phyloP scores from a whole-genome alignment of 2,888 invertebrate species.

The Bombylius major region DNA sequence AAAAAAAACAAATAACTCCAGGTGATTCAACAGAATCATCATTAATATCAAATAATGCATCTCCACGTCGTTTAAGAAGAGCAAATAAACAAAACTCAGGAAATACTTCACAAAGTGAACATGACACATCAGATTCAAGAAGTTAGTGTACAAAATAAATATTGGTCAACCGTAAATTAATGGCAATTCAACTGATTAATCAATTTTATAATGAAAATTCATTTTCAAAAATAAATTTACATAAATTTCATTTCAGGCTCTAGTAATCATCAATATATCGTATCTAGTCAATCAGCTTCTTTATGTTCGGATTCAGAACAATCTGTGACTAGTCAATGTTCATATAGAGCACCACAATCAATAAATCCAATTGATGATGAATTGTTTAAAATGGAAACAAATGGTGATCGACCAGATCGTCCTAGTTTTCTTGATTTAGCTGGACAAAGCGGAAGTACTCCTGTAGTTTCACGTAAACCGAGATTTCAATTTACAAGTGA shows the following conservation, averaged over 20 bases:
- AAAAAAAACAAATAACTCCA: conserved; percentile 51
- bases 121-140: conserved; percentile 13
- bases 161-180: no score
- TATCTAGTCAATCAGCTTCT: conserved; percentile 16
- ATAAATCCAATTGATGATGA: conserved; percentile 1
- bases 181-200: background rate
- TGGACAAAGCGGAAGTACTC: conserved; percentile 44
- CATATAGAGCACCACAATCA: conserved; percentile 9
- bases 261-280: conserved; percentile 12
- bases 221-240: background rate
- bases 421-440: conserved; percentile 52
- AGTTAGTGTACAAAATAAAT: conserved; percentile 1
- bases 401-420: conserved; percentile 37
- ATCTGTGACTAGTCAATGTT: conserved; percentile 14
- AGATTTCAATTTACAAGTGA: conserved; percentile 56
- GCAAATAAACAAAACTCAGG: conserved; percentile 11
- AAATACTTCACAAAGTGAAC: conserved; percentile 14
- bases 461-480: conserved; percentile 50
- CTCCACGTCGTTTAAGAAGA: conserved; percentile 15
- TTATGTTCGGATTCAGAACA: conserved; percentile 17
- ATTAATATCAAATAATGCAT: conserved; percentile 38
- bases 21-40: conserved; percentile 42
- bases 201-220: background rate
- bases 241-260: conserved; percentile 5
- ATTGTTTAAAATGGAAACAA: conserved; percentile 14